phyloP scores from a whole-genome alignment of 2,888 invertebrate genomes.

The Xestoiulus laeticollis region DNA sequence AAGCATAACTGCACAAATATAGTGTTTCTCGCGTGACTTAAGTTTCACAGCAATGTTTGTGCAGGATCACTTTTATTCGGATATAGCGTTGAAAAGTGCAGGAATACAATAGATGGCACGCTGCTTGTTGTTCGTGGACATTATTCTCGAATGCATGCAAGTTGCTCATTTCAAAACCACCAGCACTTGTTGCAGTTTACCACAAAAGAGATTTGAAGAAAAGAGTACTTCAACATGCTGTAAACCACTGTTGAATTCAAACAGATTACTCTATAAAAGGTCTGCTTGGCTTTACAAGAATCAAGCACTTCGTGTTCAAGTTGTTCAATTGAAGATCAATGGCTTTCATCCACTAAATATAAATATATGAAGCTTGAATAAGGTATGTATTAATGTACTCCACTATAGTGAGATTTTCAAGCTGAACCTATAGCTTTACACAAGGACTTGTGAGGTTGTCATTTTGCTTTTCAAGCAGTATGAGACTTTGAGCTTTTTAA shows the following conservation, averaged over 20 bases:
- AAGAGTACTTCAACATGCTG: neutral
- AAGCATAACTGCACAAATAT: neutral
- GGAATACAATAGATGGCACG: neutral
- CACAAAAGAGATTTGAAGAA: neutral
- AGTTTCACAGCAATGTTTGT: neutral
- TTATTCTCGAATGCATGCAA: neutral
- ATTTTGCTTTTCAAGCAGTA: too few species aligned
- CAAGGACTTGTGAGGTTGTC: too few species aligned
- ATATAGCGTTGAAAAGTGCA: neutral
- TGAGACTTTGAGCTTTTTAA: too few species aligned
- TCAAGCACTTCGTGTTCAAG: neutral
- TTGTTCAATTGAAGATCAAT: neutral
- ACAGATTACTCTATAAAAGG: neutral
- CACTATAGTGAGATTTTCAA: neutral
- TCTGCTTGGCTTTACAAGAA: neutral
- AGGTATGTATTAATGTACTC: neutral
- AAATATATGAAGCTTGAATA: neutral
- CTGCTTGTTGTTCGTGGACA: slow-evolving; percentile 4
- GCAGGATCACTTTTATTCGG: neutral
- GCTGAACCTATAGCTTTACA: neutral
- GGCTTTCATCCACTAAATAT: neutral
- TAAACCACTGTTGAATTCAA: neutral
- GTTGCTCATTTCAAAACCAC: neutral
- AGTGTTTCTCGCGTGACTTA: neutral
- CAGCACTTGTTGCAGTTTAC: slow-evolving; percentile 2